These are phyloP conservation scores for Sebastiscus tertius DNA, from an alignment of 2,797 vertebrate genomes.

Conservation along the genomic window DNA sequence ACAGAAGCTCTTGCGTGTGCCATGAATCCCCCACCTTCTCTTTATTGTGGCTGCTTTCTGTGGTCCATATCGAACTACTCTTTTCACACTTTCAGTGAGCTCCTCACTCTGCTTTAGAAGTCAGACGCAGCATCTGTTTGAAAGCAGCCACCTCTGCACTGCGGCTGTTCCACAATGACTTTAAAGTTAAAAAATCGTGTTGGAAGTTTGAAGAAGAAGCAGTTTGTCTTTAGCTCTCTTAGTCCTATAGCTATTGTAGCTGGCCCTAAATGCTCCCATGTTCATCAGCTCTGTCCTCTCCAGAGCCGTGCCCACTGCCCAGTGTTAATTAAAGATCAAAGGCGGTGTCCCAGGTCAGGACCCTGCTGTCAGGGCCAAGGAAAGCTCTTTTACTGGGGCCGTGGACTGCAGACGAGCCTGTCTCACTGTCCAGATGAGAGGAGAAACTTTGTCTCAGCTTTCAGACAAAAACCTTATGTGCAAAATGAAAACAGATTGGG, in stretches of 20 bases:
- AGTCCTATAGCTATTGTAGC: slow-evolving; percentile 8
- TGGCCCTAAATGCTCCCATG: slow-evolving; percentile 44
- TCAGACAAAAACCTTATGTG: slow-evolving; percentile 1
- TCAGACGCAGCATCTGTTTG: slow-evolving; percentile 18
- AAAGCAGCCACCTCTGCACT: slow-evolving; percentile 40
- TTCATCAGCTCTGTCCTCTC: slow-evolving; percentile 57
- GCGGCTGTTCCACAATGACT: slow-evolving; percentile 23
- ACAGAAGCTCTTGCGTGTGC: slow-evolving; percentile 14
- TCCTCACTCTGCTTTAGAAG: slow-evolving; percentile 19
- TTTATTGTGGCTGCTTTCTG: slow-evolving; percentile 37
- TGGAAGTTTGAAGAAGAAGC: background rate
- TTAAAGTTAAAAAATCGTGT: slow-evolving; percentile 25
- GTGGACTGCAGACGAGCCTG: slow-evolving; percentile 38
- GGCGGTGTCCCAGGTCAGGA: slow-evolving; percentile 67
- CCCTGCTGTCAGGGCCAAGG: slow-evolving; percentile 68
- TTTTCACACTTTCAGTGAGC: slow-evolving; percentile 22
- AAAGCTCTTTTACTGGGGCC: slow-evolving; percentile 50
- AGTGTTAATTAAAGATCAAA: slow-evolving; percentile 81
- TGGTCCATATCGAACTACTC: slow-evolving; percentile 16
- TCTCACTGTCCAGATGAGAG: slow-evolving; percentile 46
- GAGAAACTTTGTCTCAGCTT: slow-evolving; percentile 20
- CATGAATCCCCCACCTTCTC: slow-evolving; percentile 5
- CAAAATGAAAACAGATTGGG: slow-evolving; percentile 6
- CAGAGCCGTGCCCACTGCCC: slow-evolving; percentile 41
- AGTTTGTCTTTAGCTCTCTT: background rate